Evolutionary conservation across 2,888 invertebrate genomes (phyloP).

Genomic region (Flexamia atlantica): DNA sequence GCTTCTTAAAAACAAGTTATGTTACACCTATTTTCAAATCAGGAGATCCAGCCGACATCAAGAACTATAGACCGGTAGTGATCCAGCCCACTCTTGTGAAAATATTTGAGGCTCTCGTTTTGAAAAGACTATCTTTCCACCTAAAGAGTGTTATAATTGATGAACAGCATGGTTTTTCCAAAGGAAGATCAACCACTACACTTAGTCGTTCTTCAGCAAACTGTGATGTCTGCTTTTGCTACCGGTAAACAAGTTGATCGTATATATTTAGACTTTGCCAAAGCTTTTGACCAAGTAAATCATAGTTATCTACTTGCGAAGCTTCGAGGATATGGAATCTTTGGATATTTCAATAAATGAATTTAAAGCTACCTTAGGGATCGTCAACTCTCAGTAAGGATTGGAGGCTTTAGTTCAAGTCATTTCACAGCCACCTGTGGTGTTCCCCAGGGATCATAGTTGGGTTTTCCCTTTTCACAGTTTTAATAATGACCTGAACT

Average conservation of each 20-base stretch:
- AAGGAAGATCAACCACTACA: constrained; percentile 10
- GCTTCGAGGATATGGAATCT: background rate
- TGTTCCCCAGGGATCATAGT: constrained; percentile 25
- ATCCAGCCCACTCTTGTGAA: constrained; percentile 1
- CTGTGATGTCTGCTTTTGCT: background rate
- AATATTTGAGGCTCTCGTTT: constrained; percentile 14
- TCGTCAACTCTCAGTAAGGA: background rate
- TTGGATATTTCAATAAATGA: background rate
- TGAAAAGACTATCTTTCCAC: background rate
- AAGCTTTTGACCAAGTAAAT: background rate
- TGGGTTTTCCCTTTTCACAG: constrained; percentile 19
- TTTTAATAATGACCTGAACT: constrained; percentile 10
- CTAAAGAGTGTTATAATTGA: background rate
- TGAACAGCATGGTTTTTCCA: constrained; percentile 32
- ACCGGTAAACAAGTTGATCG: background rate
- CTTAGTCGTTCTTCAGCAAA: background rate
- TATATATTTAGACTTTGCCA: background rate
- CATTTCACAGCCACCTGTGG: background rate
- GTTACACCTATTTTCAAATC: constrained; percentile 36
- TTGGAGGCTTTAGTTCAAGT: background rate
- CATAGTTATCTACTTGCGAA: background rate
- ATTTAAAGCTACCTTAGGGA: background rate
- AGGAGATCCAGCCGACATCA: background rate
- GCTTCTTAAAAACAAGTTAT: background rate
- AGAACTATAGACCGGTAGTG: constrained; percentile 6